These are phyloP conservation scores for Musca vetustissima DNA, from an alignment of 1,140 invertebrate species.

Conservation along the genomic window DNA sequence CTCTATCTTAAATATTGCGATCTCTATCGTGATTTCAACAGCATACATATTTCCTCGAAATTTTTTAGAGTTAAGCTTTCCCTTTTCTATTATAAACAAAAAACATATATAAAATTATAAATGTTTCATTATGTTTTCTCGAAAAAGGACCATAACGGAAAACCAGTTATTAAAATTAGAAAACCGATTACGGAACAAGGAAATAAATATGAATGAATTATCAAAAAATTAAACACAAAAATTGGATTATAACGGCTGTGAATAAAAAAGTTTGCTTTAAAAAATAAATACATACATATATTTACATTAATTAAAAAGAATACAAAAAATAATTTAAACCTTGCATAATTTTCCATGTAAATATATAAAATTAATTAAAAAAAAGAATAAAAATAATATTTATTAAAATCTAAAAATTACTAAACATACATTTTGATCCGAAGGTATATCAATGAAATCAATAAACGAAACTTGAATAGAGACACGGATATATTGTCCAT, in stretches of 20 bases:
- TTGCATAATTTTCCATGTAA: neutral
- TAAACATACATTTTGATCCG: too few relatives aligned
- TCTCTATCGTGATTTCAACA: too few relatives aligned
- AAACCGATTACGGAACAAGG: neutral
- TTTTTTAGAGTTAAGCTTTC: too few relatives aligned
- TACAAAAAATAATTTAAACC: neutral
- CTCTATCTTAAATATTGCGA: too few relatives aligned
- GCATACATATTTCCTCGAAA: too few relatives aligned
- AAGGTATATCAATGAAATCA: too few relatives aligned
- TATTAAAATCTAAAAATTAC: neutral
- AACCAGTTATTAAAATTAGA: neutral
- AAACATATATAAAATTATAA: too few relatives aligned
- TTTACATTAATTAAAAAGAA: constrained; percentile 5
- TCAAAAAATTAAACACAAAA: neutral
- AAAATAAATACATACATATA: neutral
- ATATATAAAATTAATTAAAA: constrained; percentile 7
- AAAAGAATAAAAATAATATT: neutral
- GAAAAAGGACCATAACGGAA: constrained; percentile 7
- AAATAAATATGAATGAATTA: constrained; percentile 24
- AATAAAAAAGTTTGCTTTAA: constrained; percentile 9
- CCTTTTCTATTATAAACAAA: too few relatives aligned
- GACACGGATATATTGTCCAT: too few relatives aligned
- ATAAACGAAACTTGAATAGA: too few relatives aligned
- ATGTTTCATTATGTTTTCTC: neutral
- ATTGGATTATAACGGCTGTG: constrained; percentile 18